phyloP scores from a whole-genome alignment of 2,113 vertebrate genomes.

The Strigops habroptila region DNA sequence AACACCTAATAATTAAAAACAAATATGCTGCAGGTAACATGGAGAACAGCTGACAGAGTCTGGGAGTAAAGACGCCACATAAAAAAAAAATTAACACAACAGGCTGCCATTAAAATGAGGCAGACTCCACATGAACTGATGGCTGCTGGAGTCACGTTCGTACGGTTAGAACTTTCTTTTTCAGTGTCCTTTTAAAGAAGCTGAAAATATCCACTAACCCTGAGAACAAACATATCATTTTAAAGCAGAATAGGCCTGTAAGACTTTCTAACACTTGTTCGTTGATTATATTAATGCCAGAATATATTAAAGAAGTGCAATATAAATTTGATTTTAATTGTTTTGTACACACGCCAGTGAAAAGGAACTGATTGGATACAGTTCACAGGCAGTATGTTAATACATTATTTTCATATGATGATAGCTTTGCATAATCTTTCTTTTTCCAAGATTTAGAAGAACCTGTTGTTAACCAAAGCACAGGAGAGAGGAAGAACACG shows the following conservation, averaged over 20 bases:
- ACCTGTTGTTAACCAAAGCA: conserved; percentile 94
- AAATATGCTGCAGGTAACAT: neutral
- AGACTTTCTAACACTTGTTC: conserved; percentile 91
- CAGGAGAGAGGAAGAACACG: conserved; percentile 89
- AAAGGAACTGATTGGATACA: conserved; percentile 99
- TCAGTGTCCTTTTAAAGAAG: conserved; percentile 34
- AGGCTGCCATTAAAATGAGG: neutral
- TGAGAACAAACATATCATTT: conserved; percentile 76
- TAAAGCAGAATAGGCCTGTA: conserved; percentile 86
- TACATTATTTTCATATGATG: conserved; percentile 99
- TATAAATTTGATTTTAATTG: conserved; percentile 99
- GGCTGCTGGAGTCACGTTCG: neutral
- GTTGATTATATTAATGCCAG: conserved; percentile 94
- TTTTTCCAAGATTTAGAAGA: conserved; percentile 90
- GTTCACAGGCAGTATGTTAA: conserved; percentile 99
- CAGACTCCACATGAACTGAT: neutral
- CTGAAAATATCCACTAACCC: conserved; percentile 51
- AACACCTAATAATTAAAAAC: neutral
- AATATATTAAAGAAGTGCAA: conserved; percentile 96
- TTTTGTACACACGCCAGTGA: conserved; percentile 99
- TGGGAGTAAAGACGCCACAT: neutral
- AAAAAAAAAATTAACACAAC: neutral
- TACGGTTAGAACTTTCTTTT: neutral
- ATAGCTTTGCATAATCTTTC: conserved; percentile 98
- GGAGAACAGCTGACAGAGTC: neutral